phyloP scores from a whole-genome alignment of 2,113 vertebrate species.

The Trogon surrucura region DNA sequence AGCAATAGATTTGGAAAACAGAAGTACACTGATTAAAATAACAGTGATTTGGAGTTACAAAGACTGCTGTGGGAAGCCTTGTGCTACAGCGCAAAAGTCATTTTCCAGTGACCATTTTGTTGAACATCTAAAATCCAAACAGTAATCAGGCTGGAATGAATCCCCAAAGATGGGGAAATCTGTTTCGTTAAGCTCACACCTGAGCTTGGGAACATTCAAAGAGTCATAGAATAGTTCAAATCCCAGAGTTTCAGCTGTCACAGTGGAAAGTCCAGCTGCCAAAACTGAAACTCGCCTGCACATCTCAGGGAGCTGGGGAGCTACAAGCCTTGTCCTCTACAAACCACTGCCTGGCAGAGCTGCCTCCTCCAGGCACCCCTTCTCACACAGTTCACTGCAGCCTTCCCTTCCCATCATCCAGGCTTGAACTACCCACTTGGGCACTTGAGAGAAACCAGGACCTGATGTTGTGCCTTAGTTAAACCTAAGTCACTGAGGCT shows the following conservation, averaged over 20 bases:
- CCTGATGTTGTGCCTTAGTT: not conserved
- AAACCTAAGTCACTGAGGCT: not conserved
- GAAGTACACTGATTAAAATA: not conserved
- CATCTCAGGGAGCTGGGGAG: not conserved
- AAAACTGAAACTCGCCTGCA: not conserved
- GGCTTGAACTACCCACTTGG: accelerated
- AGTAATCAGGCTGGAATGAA: not conserved
- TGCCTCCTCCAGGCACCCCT: not conserved
- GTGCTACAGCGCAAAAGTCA: not conserved
- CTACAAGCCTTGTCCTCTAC: not conserved
- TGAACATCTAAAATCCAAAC: not conserved
- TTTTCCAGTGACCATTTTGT: not conserved
- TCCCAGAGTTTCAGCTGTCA: not conserved
- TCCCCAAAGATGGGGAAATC: not conserved
- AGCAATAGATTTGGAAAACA: constrained; percentile 28
- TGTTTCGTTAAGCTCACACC: not conserved
- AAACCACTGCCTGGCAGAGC: not conserved
- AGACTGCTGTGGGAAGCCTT: not conserved
- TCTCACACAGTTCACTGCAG: not conserved
- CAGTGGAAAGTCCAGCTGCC: not conserved
- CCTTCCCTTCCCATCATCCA: too few relatives aligned
- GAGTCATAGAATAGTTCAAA: not conserved
- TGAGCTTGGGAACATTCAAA: not conserved
- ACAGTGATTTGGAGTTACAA: not conserved
- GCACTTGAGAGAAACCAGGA: not conserved